Percentiles rank a stretch among this genome's conserved stretches.
phyloP scores from a whole-genome alignment of 2,888 invertebrate species.

The Drosophila planitibia region DNA sequence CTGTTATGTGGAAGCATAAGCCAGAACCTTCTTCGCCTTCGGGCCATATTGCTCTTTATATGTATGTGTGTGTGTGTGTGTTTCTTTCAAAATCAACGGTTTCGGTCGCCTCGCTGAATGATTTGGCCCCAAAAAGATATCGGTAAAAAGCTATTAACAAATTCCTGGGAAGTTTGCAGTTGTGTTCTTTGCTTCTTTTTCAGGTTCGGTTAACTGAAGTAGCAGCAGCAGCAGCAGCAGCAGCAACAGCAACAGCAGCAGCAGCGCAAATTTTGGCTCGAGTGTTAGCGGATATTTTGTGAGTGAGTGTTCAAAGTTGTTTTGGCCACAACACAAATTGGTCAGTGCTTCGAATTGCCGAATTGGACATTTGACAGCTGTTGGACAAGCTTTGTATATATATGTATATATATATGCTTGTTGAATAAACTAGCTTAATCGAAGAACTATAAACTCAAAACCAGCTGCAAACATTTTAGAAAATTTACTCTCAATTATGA shows the following conservation, averaged over 20 bases:
- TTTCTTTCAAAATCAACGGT: slow-evolving; percentile 72
- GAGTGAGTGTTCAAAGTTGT: slow-evolving; percentile 3
- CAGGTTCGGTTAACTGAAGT: slow-evolving; percentile 25
- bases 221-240: slow-evolving; percentile 22
- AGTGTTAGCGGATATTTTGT: slow-evolving; percentile 57
- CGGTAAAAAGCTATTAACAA: slow-evolving; percentile 81
- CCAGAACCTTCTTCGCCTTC: slow-evolving; percentile 21
- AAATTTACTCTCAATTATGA: background rate
- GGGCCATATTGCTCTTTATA: background rate
- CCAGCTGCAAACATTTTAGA: background rate
- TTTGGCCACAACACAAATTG: slow-evolving; percentile 25
- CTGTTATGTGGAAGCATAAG: slow-evolving; percentile 41
- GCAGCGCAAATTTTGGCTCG: slow-evolving; percentile 35
- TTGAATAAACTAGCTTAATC: background rate
- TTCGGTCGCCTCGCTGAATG: slow-evolving; percentile 43
- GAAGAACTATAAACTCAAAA: background rate
- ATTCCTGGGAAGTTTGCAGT: slow-evolving; percentile 78
- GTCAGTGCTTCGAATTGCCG: slow-evolving; percentile 1
- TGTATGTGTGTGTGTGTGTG: slow-evolving; percentile 12
- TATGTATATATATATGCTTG: background rate
- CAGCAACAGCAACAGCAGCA: slow-evolving; percentile 24
- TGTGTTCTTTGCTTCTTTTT: slow-evolving; percentile 36
- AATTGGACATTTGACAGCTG: slow-evolving; percentile 12
- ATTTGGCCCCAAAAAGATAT: slow-evolving; percentile 63
- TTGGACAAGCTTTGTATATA: background rate